Conservation (phyloP, 1,140 invertebrate species). For the Heterodera carotae region DNA sequence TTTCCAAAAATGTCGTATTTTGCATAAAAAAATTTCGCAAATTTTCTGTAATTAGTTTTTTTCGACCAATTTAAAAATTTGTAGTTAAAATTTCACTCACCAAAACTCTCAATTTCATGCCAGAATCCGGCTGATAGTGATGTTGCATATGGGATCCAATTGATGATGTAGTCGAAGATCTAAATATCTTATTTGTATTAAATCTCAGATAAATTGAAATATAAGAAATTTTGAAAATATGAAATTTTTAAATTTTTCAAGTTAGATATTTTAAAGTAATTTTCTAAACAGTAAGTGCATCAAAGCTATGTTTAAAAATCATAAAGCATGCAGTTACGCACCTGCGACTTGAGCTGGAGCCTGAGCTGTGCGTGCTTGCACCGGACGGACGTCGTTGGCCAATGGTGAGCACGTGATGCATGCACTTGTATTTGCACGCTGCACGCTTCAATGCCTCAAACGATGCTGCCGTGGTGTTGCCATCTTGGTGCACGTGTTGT, state of each 20-base stretch:
- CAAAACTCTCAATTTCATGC: conserved; percentile 28
- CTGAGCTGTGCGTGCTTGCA: conserved; percentile 33
- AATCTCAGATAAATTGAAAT: background rate
- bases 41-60: too few species aligned
- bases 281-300: too few species aligned
- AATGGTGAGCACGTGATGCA: conserved; percentile 54
- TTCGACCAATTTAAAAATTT: too few species aligned
- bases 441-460: conserved; percentile 43
- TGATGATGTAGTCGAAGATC: conserved; percentile 10
- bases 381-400: conserved; percentile 34
- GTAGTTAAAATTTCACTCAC: background rate
- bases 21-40: too few species aligned
- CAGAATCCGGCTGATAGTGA: conserved; percentile 21
- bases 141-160: background rate
- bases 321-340: background rate
- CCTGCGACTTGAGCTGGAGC: conserved; percentile 36
- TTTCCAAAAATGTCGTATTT: too few species aligned
- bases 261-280: too few species aligned
- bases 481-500: conserved; percentile 38
- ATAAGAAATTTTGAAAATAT: background rate
- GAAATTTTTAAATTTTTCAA: too few species aligned
- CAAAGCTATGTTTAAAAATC: too few species aligned
- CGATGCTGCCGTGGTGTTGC: conserved; percentile 10
- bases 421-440: conserved; percentile 55
- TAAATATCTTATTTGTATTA: background rate